A percentile compares a stretch with the other conserved stretches of the same genome.
Conservation (phyloP, 2,797 vertebrate species). For the Hozukius guyotensis region DNA sequence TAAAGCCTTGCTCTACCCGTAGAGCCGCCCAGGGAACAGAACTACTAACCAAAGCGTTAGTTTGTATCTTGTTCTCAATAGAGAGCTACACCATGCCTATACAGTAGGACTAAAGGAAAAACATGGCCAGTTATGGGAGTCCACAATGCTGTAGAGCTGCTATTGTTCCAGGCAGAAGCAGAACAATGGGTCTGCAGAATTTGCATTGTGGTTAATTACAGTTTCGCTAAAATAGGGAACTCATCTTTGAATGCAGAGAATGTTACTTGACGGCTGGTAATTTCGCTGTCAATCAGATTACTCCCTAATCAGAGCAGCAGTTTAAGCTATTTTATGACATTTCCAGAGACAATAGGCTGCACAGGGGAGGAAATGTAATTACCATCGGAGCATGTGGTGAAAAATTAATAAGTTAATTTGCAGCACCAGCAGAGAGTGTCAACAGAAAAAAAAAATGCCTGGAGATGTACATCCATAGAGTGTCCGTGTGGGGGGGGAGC, state of each 20-base stretch:
- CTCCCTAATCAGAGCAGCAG: constrained; percentile 76
- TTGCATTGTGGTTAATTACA: constrained; percentile 72
- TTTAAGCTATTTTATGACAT: constrained; percentile 81
- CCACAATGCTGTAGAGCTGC: constrained; percentile 42
- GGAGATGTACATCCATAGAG: constrained; percentile 60
- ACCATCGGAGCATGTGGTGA: constrained; percentile 78
- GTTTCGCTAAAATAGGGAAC: constrained; percentile 58
- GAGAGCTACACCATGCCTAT: not conserved
- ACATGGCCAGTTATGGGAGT: constrained; percentile 7
- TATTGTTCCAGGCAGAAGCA: constrained; percentile 49
- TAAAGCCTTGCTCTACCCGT: constrained; percentile 2
- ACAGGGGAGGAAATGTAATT: constrained; percentile 80
- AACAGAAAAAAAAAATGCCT: constrained; percentile 62
- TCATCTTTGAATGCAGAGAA: constrained; percentile 71
- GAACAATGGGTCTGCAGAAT: constrained; percentile 64
- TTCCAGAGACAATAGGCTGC: constrained; percentile 79
- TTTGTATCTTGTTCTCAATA: not conserved
- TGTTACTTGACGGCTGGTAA: constrained; percentile 75
- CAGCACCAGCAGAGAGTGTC: constrained; percentile 74
- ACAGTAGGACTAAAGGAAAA: constrained; percentile 4
- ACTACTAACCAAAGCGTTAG: constrained; percentile 1
- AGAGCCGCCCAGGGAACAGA: constrained; percentile 9
- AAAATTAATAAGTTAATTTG: constrained; percentile 83
- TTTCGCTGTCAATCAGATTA: constrained; percentile 81
- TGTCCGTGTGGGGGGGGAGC: constrained; percentile 60